Evolutionary conservation across 2,113 vertebrate species (phyloP).

Genomic region (Tragelaphus scriptus): DNA sequence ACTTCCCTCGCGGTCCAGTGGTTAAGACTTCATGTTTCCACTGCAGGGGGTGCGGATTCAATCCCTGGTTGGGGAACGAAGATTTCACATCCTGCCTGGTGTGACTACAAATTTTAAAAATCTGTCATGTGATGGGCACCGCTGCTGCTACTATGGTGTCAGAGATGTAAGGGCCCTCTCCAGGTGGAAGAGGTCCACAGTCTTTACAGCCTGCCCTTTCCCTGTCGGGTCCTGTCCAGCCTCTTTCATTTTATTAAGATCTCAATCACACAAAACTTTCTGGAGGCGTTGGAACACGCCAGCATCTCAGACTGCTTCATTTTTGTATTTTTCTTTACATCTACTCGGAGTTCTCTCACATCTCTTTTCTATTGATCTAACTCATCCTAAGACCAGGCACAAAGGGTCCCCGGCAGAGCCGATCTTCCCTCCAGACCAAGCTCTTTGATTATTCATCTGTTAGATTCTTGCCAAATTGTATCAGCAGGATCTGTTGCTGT

Average conservation of each 20-base stretch:
- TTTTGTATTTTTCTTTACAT: background rate
- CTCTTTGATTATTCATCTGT: background rate
- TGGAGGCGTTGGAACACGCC: rapidly evolving
- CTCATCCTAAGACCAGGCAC: background rate
- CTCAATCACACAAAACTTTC: background rate
- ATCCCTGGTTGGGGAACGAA: background rate
- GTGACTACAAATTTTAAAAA: background rate
- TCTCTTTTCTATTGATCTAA: too few relatives aligned
- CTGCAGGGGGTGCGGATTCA: background rate
- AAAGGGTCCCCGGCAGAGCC: background rate
- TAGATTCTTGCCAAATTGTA: background rate
- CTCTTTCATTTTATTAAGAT: background rate
- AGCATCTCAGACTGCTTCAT: background rate
- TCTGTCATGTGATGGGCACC: background rate
- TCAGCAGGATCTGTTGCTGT: background rate
- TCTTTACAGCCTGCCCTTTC: too few relatives aligned
- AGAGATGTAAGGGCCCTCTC: background rate
- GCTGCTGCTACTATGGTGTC: background rate
- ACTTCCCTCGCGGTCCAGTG: background rate
- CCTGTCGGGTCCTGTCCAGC: background rate
- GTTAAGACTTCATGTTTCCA: background rate
- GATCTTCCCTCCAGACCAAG: background rate
- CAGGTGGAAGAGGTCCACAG: background rate
- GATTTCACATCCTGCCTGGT: background rate
- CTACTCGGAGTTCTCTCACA: background rate